Evolutionary conservation across 2,888 invertebrate genomes (phyloP).

Genomic region (Pandemis corylana): DNA sequence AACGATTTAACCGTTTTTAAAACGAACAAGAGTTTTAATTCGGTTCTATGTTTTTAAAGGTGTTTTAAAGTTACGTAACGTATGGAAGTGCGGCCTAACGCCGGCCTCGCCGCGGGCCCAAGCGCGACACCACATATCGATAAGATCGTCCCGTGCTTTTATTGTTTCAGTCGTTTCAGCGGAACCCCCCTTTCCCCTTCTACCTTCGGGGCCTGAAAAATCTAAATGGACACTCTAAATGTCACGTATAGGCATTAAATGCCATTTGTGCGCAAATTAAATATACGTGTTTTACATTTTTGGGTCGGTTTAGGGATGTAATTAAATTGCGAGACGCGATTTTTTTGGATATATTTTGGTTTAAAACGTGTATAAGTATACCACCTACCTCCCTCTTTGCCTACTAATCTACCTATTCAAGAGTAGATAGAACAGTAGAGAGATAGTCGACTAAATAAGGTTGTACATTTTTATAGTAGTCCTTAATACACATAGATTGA

Average conservation of each 20-base stretch:
- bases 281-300: conserved; percentile 43
- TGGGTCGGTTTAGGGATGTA: conserved; percentile 19
- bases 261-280: conserved; percentile 34
- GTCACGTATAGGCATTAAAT: conserved; percentile 24
- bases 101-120: conserved; percentile 63
- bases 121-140: conserved; percentile 75
- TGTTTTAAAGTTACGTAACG: not conserved
- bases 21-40: too few relatives aligned
- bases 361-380: not conserved
- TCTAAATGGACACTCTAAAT: conserved; percentile 63
- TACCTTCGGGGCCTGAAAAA: conserved; percentile 53
- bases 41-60: too few relatives aligned
- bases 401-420: too few relatives aligned
- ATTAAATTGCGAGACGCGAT: conserved; percentile 25
- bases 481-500: too few relatives aligned
- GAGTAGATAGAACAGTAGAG: too few relatives aligned
- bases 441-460: too few relatives aligned
- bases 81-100: conserved; percentile 60
- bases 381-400: too few relatives aligned
- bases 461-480: too few relatives aligned
- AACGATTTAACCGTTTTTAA: too few relatives aligned
- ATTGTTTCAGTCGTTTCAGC: conserved; percentile 64
- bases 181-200: conserved; percentile 45
- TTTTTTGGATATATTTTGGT: conserved; percentile 2
- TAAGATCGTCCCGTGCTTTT: conserved; percentile 73